Conservation (phyloP, 2,113 vertebrate genomes). For the Petrocephalus microphthalmus region DNA sequence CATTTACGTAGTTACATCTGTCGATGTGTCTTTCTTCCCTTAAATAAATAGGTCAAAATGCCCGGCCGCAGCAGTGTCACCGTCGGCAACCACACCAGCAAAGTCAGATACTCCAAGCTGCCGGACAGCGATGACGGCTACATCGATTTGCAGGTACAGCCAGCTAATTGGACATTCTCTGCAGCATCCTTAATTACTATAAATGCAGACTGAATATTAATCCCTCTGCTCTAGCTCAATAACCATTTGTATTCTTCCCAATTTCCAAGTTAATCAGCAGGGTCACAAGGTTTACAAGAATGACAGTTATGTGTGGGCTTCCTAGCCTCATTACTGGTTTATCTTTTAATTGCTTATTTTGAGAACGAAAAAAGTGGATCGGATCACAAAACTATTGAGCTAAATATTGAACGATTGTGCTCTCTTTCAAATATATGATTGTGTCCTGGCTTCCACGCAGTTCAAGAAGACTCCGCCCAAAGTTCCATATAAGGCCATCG, state of each 20-base stretch:
- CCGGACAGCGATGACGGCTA: slow-evolving; percentile 87
- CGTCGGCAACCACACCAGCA: slow-evolving; percentile 66
- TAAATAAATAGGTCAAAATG: slow-evolving; percentile 62
- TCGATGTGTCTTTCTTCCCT: not conserved
- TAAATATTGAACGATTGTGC: too few relatives aligned
- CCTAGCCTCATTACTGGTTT: not conserved
- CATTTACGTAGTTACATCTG: not conserved
- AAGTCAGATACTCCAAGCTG: slow-evolving; percentile 85
- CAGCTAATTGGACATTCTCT: not conserved
- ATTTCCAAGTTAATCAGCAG: not conserved
- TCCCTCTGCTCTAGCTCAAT: not conserved
- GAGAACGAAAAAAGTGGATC: not conserved
- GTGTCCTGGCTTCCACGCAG: slow-evolving; percentile 47
- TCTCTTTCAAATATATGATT: not conserved
- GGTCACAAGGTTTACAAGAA: not conserved
- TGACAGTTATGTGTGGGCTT: not conserved
- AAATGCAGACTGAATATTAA: not conserved
- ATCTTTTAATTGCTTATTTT: not conserved
- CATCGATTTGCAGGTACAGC: slow-evolving; percentile 84
- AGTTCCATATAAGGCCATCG: slow-evolving; percentile 95
- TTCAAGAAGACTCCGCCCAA: slow-evolving; percentile 96
- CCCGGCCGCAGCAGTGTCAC: slow-evolving; percentile 68
- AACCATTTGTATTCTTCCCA: not conserved
- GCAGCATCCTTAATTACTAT: not conserved
- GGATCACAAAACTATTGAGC: not conserved